Evolutionary conservation across 2,888 invertebrate genomes (phyloP), one percentile per base, ranked within the genome.

Genomic region (Polydrusus cervinus): DNA sequence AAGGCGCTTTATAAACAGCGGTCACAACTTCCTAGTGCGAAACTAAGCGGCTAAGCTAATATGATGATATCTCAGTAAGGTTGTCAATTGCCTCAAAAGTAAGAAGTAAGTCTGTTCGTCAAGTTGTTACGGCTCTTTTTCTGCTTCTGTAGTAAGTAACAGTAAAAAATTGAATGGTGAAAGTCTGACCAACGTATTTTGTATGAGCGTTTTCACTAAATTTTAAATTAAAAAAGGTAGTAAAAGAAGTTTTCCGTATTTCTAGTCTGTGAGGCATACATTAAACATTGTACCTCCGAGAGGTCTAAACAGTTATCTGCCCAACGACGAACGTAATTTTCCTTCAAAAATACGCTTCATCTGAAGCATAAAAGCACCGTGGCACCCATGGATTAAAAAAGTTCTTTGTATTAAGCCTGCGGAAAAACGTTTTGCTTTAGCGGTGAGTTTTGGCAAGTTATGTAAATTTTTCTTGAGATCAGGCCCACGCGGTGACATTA

Each of bases 401-500:
- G 25, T 51, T 20, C 51, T 64, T 64, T 43, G 43, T 65, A 71
- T 71, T 62, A 71, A 34, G 62, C 62, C 62, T 62, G 43, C 13
- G 57, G 55, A 53, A 62, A 62, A 71, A 38, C 55, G 62, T 71
- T 71, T 51, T 38, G 49, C 57, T 67, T 67, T 61, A 69, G 71
- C 67, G 55, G 47, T 60, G 30, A 69, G 38, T 66, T 13, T 20
- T 25, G 30, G 40, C 20, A 69, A 55, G 74, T 53, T 75, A 75
- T 75, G 75, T 67, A 75, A 75, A 75, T 75, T 75, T 75, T 34
- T 60, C 25, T 40, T 55, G 43, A 72, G 75, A 71, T 71, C 75
- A 71, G 55, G 60, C 71, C 75, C 68, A 72, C 55, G 71, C 68
- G 53, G 64, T 65, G 75, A 75, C 75, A 75, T 75, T 75, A 75